Evolutionary conservation across 2,113 vertebrate species (phyloP).

Genomic region (Phylloscopus trochiloides): DNA sequence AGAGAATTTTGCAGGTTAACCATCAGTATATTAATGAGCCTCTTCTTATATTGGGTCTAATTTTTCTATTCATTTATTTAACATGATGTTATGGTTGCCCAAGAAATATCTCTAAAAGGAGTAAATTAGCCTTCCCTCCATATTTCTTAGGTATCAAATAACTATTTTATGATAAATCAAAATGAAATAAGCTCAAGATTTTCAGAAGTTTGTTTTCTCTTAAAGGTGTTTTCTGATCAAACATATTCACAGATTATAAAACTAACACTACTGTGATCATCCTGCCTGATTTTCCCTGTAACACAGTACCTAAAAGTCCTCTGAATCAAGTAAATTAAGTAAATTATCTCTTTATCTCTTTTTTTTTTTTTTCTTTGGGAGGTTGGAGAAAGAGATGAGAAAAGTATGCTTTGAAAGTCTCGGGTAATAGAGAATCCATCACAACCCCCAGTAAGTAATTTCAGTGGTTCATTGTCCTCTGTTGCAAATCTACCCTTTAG

Average conservation of each 20-base stretch:
- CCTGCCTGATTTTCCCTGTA: background rate
- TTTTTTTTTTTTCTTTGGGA: background rate
- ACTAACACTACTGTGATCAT: background rate
- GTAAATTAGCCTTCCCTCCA: background rate
- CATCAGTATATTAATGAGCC: rapidly evolving
- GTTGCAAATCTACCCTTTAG: background rate
- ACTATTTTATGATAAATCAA: background rate
- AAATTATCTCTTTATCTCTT: background rate
- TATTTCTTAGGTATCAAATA: background rate
- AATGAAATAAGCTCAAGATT: background rate
- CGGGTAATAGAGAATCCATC: background rate
- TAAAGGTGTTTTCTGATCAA: background rate
- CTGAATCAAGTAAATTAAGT: background rate
- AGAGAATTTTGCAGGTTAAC: background rate
- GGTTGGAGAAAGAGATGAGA: background rate
- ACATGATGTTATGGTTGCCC: background rate
- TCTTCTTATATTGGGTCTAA: background rate
- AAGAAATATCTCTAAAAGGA: background rate
- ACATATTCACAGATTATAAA: background rate
- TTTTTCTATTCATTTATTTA: background rate
- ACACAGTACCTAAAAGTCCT: background rate
- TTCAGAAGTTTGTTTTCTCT: background rate
- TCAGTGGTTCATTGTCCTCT: background rate
- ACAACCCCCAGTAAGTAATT: background rate
- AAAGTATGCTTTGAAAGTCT: background rate